Conservation (phyloP, 1,140 invertebrate genomes). For the Zaprionus africanus region DNA sequence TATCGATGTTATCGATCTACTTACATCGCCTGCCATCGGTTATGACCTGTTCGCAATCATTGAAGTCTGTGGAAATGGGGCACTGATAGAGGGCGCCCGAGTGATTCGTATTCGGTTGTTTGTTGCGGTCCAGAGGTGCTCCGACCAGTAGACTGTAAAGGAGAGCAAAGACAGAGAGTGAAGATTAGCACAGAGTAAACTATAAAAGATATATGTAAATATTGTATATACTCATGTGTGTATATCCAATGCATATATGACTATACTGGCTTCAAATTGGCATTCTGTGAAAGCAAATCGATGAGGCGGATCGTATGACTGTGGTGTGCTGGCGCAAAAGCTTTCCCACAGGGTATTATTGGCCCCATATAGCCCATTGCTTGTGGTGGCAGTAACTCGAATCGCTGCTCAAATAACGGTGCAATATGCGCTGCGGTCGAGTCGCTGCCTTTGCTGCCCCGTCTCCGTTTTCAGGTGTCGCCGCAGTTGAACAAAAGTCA, state of each 20-base stretch:
- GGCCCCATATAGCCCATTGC: neutral
- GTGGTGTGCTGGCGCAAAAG: neutral
- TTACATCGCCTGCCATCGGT: conserved; percentile 94
- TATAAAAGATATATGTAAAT: neutral
- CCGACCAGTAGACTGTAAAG: conserved; percentile 93
- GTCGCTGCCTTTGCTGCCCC: neutral
- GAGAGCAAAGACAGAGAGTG: neutral
- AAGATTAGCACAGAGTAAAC: neutral
- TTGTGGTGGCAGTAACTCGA: conserved; percentile 2
- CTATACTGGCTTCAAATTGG: neutral
- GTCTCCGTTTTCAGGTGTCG: conserved; percentile 21
- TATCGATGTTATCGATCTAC: conserved; percentile 63
- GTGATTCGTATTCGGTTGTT: conserved; percentile 91
- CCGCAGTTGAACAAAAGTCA: conserved; percentile 20
- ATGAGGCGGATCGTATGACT: conserved; percentile 3
- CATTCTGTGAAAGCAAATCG: conserved; percentile 5
- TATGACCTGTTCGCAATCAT: conserved; percentile 93
- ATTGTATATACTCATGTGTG: too few species aligned
- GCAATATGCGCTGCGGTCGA: conserved; percentile 16
- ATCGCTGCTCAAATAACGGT: conserved; percentile 24
- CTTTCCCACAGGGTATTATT: conserved; percentile 9
- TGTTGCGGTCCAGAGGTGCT: conserved; percentile 94
- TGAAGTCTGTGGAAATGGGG: conserved; percentile 87
- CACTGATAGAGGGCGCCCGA: conserved; percentile 96
- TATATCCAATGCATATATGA: neutral